These are phyloP conservation scores for Hypomecis punctinalis DNA, from an alignment of 2,888 invertebrate species.

Conservation along the genomic window DNA sequence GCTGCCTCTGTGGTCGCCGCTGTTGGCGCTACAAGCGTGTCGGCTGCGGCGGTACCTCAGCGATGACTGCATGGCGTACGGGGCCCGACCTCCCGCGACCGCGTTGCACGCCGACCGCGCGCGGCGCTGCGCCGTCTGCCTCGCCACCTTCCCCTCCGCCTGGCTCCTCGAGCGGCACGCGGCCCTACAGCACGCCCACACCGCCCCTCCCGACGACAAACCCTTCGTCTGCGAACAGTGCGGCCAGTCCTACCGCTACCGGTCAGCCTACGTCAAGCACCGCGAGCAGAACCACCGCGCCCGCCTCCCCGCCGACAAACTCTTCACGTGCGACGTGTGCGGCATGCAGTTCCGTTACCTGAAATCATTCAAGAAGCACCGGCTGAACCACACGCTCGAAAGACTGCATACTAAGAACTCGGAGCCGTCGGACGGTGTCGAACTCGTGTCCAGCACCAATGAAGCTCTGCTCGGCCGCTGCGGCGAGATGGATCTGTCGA, in stretches of 20 bases:
- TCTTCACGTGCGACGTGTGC: slow-evolving; percentile 96
- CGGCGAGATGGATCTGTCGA: slow-evolving; percentile 85
- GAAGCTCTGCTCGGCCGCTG: slow-evolving; percentile 85
- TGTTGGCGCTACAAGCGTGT: slow-evolving; percentile 78
- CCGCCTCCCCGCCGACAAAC: slow-evolving; percentile 93
- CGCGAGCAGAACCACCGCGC: slow-evolving; percentile 96
- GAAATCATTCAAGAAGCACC: slow-evolving; percentile 95
- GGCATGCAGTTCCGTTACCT: slow-evolving; percentile 96
- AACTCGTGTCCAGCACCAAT: slow-evolving; percentile 90
- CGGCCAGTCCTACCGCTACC: slow-evolving; percentile 94
- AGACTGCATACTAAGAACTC: slow-evolving; percentile 90
- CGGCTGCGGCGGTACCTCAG: slow-evolving; percentile 79
- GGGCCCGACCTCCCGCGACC: slow-evolving; percentile 59
- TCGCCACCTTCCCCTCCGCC: slow-evolving; percentile 94
- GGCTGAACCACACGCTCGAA: slow-evolving; percentile 94
- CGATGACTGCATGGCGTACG: slow-evolving; percentile 80
- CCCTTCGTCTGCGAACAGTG: slow-evolving; percentile 97
- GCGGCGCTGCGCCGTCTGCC: slow-evolving; percentile 91
- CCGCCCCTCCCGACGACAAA: slow-evolving; percentile 89
- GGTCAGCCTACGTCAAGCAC: slow-evolving; percentile 90
- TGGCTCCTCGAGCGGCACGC: slow-evolving; percentile 95
- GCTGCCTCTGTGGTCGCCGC: slow-evolving; percentile 77
- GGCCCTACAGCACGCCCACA: slow-evolving; percentile 90
- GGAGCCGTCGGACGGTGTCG: slow-evolving; percentile 82
- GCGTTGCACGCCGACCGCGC: slow-evolving; percentile 68